Percentiles rank a stretch among this genome's conserved stretches.
Evolutionary conservation across 2,888 invertebrate genomes (phyloP).

Genomic region (Troides oblongomaculatus): DNA sequence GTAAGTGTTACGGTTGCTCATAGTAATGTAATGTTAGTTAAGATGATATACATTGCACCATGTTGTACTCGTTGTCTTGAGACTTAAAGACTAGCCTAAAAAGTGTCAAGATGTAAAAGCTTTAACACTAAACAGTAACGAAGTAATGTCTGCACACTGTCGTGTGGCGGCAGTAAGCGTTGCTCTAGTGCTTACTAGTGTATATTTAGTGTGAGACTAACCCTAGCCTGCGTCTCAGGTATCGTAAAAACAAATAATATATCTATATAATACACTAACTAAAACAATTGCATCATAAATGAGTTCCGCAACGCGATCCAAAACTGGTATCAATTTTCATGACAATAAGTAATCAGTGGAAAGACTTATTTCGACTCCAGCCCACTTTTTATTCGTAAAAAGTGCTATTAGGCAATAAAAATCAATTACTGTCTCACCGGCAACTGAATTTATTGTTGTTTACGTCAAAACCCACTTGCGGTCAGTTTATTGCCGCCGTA

Average conservation of each 20-base stretch:
- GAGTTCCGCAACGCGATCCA: conserved; percentile 9
- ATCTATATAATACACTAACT: not conserved
- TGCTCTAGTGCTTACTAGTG: too few species aligned
- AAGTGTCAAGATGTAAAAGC: too few species aligned
- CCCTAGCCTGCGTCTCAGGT: not conserved
- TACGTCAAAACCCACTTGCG: conserved; percentile 41
- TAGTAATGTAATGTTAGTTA: too few species aligned
- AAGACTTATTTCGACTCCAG: conserved; percentile 35
- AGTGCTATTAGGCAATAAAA: conserved; percentile 35
- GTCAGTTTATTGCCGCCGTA: conserved; percentile 45
- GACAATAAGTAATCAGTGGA: conserved; percentile 37
- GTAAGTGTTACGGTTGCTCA: too few species aligned
- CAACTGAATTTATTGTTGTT: conserved; percentile 35
- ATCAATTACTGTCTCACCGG: conserved; percentile 37
- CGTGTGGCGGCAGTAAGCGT: too few species aligned
- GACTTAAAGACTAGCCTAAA: too few species aligned
- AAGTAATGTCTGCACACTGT: too few species aligned
- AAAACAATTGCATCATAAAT: conserved; percentile 17
- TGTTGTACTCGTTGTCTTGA: too few species aligned
- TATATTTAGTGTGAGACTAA: not conserved
- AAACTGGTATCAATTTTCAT: conserved; percentile 31
- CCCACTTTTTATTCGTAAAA: conserved; percentile 36
- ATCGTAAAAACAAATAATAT: not conserved
- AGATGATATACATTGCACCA: too few species aligned
- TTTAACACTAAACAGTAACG: too few species aligned